Evolutionary conservation across 2,113 vertebrate species (phyloP), one percentile per base, ranked within the genome.

Genomic region (Amphiprion ocellaris): DNA sequence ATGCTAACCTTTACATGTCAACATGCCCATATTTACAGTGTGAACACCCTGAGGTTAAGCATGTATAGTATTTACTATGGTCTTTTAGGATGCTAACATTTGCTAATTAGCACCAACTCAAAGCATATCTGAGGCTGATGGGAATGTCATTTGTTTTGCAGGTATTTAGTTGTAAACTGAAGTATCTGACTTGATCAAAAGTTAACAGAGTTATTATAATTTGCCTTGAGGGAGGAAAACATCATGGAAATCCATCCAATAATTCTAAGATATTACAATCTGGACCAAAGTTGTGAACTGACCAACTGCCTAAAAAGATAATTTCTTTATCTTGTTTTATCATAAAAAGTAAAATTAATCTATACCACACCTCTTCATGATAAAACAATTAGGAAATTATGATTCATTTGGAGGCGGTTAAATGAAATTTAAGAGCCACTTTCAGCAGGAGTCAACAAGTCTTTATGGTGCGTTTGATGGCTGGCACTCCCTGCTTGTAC

Each of bases 401-500:
- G 52, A 55, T 78, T 67, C 8, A 75, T 30, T 75, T 16, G 21
- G 4, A 79, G 1, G 16, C 10, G 10, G 28, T 50, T 37, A 2
- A 37, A 65, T 15, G 58, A 61, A 56, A 69, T 23, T 28, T 24
- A 54, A 63, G 33, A 5, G 50, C 58, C 30, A 19, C 39, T 66
- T 50, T 53, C 2, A 37, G 47, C 49, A 54, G 15, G 15, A 79
- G 56, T 62, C 54, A 81, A 70, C 77, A 47, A 33, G 74, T n/a
- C 30, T 37, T 53, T 46, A 46, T 16, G 5, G 9, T 9, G 67
- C 52, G 5, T 46, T 33, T 61, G 56, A 62, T 15, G 33, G 28
- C 16, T 52, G 69, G 24, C 69, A 81, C 30, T 61, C 41, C 76
- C 10, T 75, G 62, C 21, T 19, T 10, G 30, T 0, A 30, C 55